Evolutionary conservation across 2,888 invertebrate genomes (phyloP).

Genomic region (Listrodromus nycthemerus): DNA sequence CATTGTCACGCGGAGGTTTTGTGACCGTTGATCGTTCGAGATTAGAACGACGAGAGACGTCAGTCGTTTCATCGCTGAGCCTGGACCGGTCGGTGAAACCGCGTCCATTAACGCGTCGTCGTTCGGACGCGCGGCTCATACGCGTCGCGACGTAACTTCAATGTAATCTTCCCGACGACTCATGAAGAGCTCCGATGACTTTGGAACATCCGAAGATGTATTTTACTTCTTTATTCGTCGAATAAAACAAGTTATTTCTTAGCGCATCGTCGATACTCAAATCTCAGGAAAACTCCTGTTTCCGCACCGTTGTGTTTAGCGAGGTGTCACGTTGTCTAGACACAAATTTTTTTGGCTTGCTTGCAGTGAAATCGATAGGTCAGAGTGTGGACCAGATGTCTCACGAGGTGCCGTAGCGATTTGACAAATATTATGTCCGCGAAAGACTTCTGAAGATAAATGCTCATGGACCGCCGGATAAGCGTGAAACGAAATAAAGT

Average conservation of each 20-base stretch:
- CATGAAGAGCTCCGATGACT: conserved; percentile 5
- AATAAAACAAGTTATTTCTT: neutral
- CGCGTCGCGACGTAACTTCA: conserved; percentile 13
- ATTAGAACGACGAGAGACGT: conserved; percentile 54
- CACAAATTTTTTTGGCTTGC: conserved; percentile 13
- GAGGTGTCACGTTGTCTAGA: neutral
- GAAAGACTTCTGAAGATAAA: no score
- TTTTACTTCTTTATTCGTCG: conserved; percentile 3
- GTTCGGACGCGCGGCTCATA: conserved; percentile 18
- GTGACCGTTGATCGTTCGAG: conserved; percentile 52
- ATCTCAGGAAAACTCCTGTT: neutral
- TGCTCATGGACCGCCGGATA: no score
- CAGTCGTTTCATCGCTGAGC: conserved; percentile 24
- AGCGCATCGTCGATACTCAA: neutral
- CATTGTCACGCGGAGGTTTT: conserved; percentile 25
- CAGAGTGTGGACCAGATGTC: no score
- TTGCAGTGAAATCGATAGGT: no score
- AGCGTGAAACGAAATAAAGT: neutral
- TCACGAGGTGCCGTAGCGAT: no score
- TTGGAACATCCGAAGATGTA: conserved; percentile 14
- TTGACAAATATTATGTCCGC: no score
- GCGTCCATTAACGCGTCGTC: conserved; percentile 66
- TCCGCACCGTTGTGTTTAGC: conserved; percentile 23
- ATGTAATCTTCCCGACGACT: conserved; percentile 16
- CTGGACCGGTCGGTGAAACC: conserved; percentile 37